Evolutionary conservation across 2,113 vertebrate genomes (phyloP).

Genomic region (Synchiropus splendidus): DNA sequence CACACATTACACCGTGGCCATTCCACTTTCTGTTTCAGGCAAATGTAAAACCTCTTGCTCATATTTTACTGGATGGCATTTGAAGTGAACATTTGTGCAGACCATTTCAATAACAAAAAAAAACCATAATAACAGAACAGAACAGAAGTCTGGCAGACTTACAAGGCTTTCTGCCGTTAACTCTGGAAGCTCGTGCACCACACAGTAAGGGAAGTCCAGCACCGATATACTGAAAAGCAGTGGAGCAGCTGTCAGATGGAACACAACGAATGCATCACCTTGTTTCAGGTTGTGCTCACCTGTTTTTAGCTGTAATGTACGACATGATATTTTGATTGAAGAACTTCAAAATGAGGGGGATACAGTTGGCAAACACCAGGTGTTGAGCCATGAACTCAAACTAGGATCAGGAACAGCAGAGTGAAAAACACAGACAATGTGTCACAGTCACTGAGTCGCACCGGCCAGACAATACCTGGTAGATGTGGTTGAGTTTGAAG

Average conservation of each 20-base stretch:
- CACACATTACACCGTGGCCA: too few relatives aligned
- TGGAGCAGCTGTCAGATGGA: background rate
- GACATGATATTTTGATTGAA: conserved; percentile 99
- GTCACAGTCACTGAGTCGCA: background rate
- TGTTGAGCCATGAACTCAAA: conserved; percentile 99
- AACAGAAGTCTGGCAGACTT: conserved; percentile 27
- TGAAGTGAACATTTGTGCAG: too few relatives aligned
- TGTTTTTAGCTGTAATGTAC: conserved; percentile 98
- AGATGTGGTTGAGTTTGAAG: conserved; percentile 95
- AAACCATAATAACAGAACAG: background rate
- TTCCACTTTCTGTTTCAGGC: too few relatives aligned
- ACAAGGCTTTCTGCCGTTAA: conserved; percentile 96
- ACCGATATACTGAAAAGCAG: conserved; percentile 79
- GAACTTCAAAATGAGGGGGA: conserved; percentile 97
- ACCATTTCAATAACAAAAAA: conserved; percentile 1
- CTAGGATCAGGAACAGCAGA: conserved; percentile 43
- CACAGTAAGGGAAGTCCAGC: conserved; percentile 88
- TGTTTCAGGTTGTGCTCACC: conserved; percentile 60
- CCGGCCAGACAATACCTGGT: conserved; percentile 81
- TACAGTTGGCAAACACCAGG: conserved; percentile 97
- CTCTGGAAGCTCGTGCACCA: conserved; percentile 91
- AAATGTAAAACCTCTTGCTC: too few relatives aligned
- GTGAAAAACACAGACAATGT: background rate
- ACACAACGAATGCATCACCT: background rate
- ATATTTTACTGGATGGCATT: too few relatives aligned